Percentiles rank a stretch among this genome's conserved stretches.
Conservation (phyloP, 2,888 invertebrate species). For the Caenorhabditis drosophilae region DNA sequence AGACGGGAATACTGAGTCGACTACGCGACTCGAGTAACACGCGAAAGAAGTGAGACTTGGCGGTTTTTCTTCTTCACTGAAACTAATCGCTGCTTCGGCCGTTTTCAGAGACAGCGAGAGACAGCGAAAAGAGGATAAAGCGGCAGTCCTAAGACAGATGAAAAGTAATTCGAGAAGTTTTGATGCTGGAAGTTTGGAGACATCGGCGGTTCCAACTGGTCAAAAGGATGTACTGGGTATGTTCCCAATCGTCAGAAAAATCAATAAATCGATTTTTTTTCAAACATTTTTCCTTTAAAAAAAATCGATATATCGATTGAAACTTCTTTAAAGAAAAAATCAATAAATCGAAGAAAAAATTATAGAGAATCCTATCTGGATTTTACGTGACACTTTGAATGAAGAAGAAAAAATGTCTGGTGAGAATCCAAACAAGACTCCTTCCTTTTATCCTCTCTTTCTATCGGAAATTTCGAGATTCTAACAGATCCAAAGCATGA, state of each 20-base stretch:
- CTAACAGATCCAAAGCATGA: background rate
- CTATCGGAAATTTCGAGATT: background rate
- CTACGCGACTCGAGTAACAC: constrained; percentile 66
- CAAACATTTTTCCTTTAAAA: background rate
- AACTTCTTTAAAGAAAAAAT: constrained; percentile 2
- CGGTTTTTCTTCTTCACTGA: too few species aligned
- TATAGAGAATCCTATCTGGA: constrained; percentile 33
- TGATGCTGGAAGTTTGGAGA: constrained; percentile 49
- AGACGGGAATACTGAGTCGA: constrained; percentile 64
- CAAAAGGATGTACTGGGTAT: constrained; percentile 53
- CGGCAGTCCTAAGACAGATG: constrained; percentile 28
- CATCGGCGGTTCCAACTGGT: constrained; percentile 32
- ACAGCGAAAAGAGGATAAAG: constrained; percentile 34
- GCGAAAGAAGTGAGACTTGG: constrained; percentile 50
- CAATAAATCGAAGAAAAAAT: too few species aligned
- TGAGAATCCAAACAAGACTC: background rate
- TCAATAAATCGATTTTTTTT: background rate
- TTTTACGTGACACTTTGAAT: constrained; percentile 8
- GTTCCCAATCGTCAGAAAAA: background rate
- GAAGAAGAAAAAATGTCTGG: background rate
- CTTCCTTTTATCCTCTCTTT: background rate
- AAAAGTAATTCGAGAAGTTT: constrained; percentile 54
- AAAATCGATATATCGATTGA: background rate
- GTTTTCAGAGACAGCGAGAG: constrained; percentile 36
- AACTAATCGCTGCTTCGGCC: too few species aligned